Percentiles rank a stretch among this genome's conserved stretches.
These are phyloP conservation scores for Acanthosoma haemorrhoidale DNA, from an alignment of 2,888 invertebrate species.

Conservation along the genomic window DNA sequence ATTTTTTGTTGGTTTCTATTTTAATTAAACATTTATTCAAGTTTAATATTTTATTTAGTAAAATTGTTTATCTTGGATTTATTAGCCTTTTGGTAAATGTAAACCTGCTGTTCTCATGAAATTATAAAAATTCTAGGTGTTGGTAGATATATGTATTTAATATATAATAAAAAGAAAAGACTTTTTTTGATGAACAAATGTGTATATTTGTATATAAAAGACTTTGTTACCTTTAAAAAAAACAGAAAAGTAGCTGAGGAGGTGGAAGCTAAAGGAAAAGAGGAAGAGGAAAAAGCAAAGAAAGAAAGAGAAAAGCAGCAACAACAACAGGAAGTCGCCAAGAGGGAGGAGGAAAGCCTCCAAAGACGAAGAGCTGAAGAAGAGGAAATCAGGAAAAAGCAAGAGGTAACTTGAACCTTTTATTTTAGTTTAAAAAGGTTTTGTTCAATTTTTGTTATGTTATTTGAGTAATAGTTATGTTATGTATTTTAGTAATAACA, in stretches of 20 bases:
- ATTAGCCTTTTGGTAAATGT: too few relatives aligned
- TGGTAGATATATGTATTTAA: too few relatives aligned
- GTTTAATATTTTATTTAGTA: too few relatives aligned
- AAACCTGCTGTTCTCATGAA: too few relatives aligned
- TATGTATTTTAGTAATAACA: too few relatives aligned
- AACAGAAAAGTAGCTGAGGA: constrained; percentile 42
- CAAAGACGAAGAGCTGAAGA: constrained; percentile 39
- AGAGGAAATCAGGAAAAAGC: constrained; percentile 40
- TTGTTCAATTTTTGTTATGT: neutral
- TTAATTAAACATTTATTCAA: too few relatives aligned
- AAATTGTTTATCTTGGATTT: too few relatives aligned
- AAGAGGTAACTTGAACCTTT: constrained; percentile 34
- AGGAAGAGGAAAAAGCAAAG: constrained; percentile 51
- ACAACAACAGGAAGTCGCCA: constrained; percentile 51
- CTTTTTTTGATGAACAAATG: too few relatives aligned
- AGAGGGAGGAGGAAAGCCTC: constrained; percentile 48
- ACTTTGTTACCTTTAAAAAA: constrained; percentile 33
- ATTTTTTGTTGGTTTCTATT: too few relatives aligned
- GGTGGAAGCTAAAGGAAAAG: constrained; percentile 52
- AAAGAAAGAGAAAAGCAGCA: constrained; percentile 51
- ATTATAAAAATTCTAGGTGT: too few relatives aligned
- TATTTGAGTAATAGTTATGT: neutral
- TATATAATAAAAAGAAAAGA: too few relatives aligned
- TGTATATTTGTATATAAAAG: too few relatives aligned
- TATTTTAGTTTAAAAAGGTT: neutral